Percentiles rank a stretch among this genome's conserved stretches.
phyloP scores from a whole-genome alignment of 2,888 invertebrate species.

The Pandemis corylana region DNA sequence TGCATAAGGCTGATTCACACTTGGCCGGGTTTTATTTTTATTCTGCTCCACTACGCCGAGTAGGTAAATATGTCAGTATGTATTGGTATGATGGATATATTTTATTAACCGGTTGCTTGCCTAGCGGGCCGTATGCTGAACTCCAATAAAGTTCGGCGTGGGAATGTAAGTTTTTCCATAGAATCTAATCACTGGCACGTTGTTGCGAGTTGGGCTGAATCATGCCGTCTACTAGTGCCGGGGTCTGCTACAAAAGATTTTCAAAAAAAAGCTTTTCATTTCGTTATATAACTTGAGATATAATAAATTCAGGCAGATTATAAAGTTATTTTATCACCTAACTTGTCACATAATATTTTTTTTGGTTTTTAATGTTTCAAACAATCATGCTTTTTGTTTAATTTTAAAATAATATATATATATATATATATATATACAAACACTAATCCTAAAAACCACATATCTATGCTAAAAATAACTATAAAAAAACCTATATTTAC shows the following conservation, averaged over 20 bases:
- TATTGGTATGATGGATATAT: background rate
- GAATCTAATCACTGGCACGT: constrained; percentile 31
- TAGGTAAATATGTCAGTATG: background rate
- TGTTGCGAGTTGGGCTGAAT: constrained; percentile 15
- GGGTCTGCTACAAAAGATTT: background rate
- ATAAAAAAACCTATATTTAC: no score
- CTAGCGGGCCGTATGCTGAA: constrained; percentile 2
- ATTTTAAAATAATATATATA: no score
- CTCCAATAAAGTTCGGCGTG: constrained; percentile 25
- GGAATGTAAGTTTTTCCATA: constrained; percentile 30
- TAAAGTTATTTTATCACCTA: no score
- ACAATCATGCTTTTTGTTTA: no score
- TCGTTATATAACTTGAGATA: background rate
- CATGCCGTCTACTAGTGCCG: constrained; percentile 4
- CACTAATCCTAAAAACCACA: no score
- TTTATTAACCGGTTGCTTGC: background rate
- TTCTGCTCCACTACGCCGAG: background rate
- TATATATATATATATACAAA: no score
- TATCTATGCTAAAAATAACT: no score
- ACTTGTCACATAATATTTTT: no score
- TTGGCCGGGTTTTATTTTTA: background rate
- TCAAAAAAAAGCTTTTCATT: background rate
- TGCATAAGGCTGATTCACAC: no score
- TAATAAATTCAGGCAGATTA: no score
- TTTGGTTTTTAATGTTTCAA: no score